These are phyloP conservation scores for Agelas oroides DNA, from an alignment of 37 sponge, comb jelly and placozoan species.

Conservation along the genomic window DNA sequence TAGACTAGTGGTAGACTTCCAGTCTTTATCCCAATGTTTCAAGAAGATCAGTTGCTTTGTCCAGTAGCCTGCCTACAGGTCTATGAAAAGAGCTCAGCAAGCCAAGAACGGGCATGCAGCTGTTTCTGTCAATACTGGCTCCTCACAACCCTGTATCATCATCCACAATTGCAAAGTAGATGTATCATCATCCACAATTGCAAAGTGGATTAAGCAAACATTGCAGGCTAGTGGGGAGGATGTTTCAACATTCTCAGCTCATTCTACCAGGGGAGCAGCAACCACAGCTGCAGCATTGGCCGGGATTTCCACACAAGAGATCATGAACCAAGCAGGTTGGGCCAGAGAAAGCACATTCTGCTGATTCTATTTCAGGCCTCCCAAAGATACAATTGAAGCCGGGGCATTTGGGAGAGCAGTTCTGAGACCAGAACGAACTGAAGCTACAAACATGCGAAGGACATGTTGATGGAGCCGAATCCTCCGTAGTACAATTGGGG, in stretches of 20 bases:
- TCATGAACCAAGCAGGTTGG: conserved; percentile 34
- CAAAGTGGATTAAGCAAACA: conserved; percentile 24
- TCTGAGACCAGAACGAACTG: too few relatives aligned
- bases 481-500: conserved; percentile 8
- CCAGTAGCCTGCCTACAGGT: conserved; percentile 15
- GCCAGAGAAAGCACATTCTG: conserved; percentile 6
- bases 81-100: conserved; percentile 11
- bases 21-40: neutral
- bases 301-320: conserved; percentile 15
- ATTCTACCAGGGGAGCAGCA: conserved; percentile 44
- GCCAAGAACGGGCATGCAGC: neutral
- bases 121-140: conserved; percentile 32
- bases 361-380: conserved; percentile 18
- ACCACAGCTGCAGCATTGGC: conserved; percentile 22
- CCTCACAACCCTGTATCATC: conserved; percentile 43
- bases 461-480: conserved; percentile 30
- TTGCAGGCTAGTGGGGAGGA: conserved; percentile 1
- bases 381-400: neutral
- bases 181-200: too few relatives aligned
- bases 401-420: conserved; percentile 8
- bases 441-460: conserved; percentile 27
- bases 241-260: conserved; percentile 27
- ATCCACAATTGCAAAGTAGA: too few relatives aligned
- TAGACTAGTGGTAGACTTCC: neutral
- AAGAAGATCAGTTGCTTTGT: neutral